phyloP scores from a whole-genome alignment of 2,797 vertebrate species.

The Peromyscus attwateri region DNA sequence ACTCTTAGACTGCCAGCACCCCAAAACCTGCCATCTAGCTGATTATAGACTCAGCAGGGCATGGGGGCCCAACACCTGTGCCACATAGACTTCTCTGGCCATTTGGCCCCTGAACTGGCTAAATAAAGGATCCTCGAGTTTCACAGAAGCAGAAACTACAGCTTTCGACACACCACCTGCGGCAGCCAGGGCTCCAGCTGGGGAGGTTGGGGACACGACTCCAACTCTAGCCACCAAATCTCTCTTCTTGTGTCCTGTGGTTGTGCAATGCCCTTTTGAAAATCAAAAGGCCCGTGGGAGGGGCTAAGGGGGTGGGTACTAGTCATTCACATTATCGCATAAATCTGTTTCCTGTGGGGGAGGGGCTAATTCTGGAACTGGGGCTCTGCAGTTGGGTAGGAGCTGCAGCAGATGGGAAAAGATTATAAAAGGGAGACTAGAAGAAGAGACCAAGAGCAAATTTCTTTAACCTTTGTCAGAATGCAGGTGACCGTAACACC shows the following conservation, averaged over 20 bases:
- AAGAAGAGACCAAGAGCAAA: background rate
- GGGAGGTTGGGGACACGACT: background rate
- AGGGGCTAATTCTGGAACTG: background rate
- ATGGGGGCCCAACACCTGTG: background rate
- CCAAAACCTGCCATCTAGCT: background rate
- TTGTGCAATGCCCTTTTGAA: background rate
- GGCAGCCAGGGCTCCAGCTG: constrained; percentile 31
- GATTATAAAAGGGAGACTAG: background rate
- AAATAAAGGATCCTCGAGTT: constrained; percentile 63
- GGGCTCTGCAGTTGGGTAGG: background rate
- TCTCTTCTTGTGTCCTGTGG: background rate
- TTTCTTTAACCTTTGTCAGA: background rate
- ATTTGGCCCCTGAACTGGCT: background rate
- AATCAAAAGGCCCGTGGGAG: background rate
- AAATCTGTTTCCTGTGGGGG: background rate
- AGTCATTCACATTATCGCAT: background rate
- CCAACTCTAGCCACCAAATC: background rate
- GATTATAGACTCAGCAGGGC: background rate
- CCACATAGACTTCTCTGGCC: background rate
- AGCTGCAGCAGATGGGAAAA: background rate
- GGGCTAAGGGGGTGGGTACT: background rate
- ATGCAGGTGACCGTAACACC: background rate
- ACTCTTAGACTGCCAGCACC: background rate
- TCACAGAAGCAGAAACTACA: constrained; percentile 60
- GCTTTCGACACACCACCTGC: constrained; percentile 60